Conservation (phyloP, 2,113 vertebrate species). For the Aplodontia rufa region DNA sequence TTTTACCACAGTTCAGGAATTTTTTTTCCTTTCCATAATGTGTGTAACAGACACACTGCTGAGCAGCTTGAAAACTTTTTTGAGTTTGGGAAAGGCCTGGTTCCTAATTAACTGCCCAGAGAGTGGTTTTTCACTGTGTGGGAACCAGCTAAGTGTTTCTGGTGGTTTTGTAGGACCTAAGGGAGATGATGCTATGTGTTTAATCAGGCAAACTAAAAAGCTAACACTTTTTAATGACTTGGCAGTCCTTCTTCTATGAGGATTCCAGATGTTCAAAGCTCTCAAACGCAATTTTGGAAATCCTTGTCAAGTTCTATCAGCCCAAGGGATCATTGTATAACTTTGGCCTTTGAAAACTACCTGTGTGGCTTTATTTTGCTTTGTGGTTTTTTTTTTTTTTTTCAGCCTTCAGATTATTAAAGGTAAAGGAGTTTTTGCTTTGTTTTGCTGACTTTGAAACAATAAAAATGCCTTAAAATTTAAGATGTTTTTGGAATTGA, state of each 20-base stretch:
- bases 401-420: not conserved
- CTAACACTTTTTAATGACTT: conserved; percentile 32
- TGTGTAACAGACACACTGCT: not conserved
- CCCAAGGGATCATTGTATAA: not conserved
- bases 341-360: not conserved
- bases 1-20: not conserved
- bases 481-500: not conserved
- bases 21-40: not conserved
- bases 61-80: not conserved
- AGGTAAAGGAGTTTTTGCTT: not conserved
- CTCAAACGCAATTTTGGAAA: conserved; percentile 37
- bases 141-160: not conserved
- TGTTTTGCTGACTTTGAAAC: conserved; percentile 17
- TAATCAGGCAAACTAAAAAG: conserved; percentile 61
- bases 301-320: not conserved
- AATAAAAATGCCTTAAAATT: not conserved
- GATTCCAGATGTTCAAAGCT: conserved; percentile 47
- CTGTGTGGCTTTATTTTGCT: not conserved
- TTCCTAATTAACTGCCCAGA: conserved; percentile 56
- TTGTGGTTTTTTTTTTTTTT: not conserved
- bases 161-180: not conserved
- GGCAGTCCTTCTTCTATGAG: not conserved
- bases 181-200: not conserved
- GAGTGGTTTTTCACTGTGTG: not conserved
- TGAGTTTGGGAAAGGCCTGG: not conserved